Percentiles rank a stretch among this genome's conserved stretches.
Evolutionary conservation across 2,888 invertebrate genomes (phyloP).

Genomic region (Mayetiola destructor): DNA sequence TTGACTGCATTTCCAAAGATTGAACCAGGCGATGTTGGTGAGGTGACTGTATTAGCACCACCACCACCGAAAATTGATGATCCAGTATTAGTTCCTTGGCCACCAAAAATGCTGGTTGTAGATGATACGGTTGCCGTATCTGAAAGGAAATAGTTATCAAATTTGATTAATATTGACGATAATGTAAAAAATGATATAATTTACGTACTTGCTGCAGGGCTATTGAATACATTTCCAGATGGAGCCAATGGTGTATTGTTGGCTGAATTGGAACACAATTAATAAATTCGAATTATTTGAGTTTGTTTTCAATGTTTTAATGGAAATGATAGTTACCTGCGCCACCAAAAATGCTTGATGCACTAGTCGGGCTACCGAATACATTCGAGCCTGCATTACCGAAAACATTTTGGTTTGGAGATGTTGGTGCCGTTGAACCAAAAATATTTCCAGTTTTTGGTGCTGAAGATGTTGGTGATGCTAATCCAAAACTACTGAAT

Average conservation of each 20-base stretch:
- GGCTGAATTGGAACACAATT: too few relatives aligned
- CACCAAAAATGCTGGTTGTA: too few relatives aligned
- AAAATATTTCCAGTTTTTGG: not conserved
- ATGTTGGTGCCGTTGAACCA: not conserved
- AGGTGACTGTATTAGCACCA: not conserved
- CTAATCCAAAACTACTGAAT: not conserved
- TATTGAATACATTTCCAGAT: too few relatives aligned
- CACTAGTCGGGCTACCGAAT: not conserved
- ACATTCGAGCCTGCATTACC: constrained; percentile 2
- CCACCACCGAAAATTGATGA: not conserved
- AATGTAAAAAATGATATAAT: not conserved
- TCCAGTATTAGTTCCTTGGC: not conserved
- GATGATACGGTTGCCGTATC: too few relatives aligned
- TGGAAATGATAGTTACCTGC: too few relatives aligned
- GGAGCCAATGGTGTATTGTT: too few relatives aligned
- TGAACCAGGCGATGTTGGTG: not conserved
- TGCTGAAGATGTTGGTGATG: not conserved
- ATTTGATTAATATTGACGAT: not conserved
- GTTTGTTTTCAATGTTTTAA: too few relatives aligned
- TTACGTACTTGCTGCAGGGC: not conserved
- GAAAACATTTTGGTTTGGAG: not conserved
- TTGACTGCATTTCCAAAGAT: too few relatives aligned
- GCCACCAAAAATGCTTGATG: not conserved
- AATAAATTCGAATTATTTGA: too few relatives aligned
- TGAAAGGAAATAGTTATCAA: too few relatives aligned